phyloP scores from a whole-genome alignment of 2,888 invertebrate genomes.

The Callimorpha dominula region DNA sequence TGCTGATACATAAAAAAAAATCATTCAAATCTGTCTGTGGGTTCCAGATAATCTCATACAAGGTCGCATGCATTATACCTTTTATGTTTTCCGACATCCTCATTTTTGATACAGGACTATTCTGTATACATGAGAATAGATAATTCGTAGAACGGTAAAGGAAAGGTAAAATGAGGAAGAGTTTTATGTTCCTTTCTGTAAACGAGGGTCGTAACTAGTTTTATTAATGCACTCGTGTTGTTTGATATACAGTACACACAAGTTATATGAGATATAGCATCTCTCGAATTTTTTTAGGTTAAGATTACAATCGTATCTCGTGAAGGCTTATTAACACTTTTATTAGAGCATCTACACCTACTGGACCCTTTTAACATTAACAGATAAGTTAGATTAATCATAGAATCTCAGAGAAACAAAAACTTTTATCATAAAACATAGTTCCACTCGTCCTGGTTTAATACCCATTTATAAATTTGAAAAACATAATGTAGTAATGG shows the following conservation, averaged over 20 bases:
- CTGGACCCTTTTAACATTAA: no score
- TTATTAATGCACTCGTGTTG: slow-evolving; percentile 11
- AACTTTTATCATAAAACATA: background rate
- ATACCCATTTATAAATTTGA: background rate
- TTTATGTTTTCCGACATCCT: slow-evolving; percentile 40
- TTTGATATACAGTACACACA: background rate
- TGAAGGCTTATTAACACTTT: no score
- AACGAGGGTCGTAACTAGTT: slow-evolving; percentile 14
- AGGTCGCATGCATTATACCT: slow-evolving; percentile 48
- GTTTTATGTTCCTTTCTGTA: slow-evolving; percentile 8
- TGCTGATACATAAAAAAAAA: slow-evolving; percentile 46
- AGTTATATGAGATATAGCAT: no score
- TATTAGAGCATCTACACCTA: no score
- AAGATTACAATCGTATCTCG: no score
- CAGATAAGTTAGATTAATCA: no score
- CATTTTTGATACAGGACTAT: slow-evolving; percentile 39
- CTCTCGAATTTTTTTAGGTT: no score
- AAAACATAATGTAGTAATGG: background rate
- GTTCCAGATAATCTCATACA: slow-evolving; percentile 49
- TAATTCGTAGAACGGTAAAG: slow-evolving; percentile 25
- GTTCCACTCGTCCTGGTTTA: background rate
- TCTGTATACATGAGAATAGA: slow-evolving; percentile 27
- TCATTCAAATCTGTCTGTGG: slow-evolving; percentile 51
- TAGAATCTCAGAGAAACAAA: no score
- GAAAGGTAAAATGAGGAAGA: slow-evolving; percentile 3